These are phyloP conservation scores for Albula goreensis DNA, from an alignment of 2,113 vertebrate species.

Conservation along the genomic window DNA sequence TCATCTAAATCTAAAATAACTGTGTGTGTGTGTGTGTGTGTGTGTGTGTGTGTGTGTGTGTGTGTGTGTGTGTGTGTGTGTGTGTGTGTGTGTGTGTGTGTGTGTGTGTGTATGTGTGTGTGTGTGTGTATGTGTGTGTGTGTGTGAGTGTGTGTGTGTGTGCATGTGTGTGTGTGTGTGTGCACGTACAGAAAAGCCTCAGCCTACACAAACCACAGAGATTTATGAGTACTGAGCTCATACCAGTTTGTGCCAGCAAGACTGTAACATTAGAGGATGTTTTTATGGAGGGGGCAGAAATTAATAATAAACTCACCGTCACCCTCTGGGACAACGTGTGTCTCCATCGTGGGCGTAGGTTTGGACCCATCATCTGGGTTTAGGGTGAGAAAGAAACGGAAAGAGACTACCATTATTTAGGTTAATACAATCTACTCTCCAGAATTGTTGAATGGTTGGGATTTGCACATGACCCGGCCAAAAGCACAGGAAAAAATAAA, in stretches of 20 bases:
- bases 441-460: constrained; percentile 99
- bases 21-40: no score
- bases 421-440: constrained; percentile 99
- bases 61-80: no score
- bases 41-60: no score
- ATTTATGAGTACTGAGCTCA: not conserved
- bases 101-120: no score
- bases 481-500: constrained; percentile 53
- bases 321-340: constrained; percentile 82
- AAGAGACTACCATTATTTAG: constrained; percentile 99
- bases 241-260: not conserved
- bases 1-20: no score
- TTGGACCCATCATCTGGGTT: constrained; percentile 99
- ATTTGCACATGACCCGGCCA: constrained; percentile 95
- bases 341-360: constrained; percentile 94
- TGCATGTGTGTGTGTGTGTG: no score
- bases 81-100: no score
- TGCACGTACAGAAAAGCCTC: not conserved
- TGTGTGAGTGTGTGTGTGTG: no score
- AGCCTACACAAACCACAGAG: not conserved
- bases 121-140: no score
- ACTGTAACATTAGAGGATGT: not conserved
- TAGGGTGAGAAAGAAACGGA: constrained; percentile 99
- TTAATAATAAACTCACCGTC: constrained; percentile 77
- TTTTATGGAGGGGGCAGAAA: not conserved